Evolutionary conservation across 2,113 vertebrate genomes (phyloP).

Genomic region (Microtus oregoni): DNA sequence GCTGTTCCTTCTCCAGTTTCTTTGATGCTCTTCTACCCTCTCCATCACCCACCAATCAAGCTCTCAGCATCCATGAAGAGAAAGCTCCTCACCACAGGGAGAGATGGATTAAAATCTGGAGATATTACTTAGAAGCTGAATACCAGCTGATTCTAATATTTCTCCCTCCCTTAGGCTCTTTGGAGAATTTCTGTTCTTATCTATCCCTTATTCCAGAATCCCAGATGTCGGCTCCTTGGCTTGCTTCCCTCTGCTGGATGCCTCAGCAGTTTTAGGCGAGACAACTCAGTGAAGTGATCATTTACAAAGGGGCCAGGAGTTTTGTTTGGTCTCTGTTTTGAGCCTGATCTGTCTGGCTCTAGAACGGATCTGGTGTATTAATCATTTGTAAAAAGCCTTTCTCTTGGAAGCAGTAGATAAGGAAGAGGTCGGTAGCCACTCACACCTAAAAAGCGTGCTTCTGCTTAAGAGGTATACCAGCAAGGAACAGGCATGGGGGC

Average conservation of each 20-base stretch:
- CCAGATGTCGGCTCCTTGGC: background rate
- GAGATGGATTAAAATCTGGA: background rate
- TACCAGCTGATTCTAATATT: background rate
- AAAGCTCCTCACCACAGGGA: background rate
- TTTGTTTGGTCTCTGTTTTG: background rate
- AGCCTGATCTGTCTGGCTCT: background rate
- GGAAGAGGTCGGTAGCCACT: background rate
- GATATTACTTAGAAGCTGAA: background rate
- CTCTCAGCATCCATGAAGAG: background rate
- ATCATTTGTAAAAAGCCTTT: background rate
- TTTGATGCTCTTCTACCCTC: background rate
- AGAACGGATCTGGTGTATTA: background rate
- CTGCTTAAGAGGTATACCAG: background rate
- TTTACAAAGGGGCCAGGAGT: background rate
- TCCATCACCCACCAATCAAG: background rate
- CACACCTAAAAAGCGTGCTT: too few relatives aligned
- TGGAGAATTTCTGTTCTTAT: background rate
- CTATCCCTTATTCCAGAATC: background rate
- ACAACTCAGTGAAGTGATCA: too few relatives aligned
- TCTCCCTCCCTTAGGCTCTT: background rate
- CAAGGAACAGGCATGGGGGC: background rate
- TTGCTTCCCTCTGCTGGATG: background rate
- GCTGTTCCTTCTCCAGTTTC: background rate
- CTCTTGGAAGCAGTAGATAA: background rate
- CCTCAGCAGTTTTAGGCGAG: background rate